These are phyloP conservation scores for Chiroxiphia lanceolata DNA, from an alignment of 2,797 vertebrate genomes.

Conservation along the genomic window DNA sequence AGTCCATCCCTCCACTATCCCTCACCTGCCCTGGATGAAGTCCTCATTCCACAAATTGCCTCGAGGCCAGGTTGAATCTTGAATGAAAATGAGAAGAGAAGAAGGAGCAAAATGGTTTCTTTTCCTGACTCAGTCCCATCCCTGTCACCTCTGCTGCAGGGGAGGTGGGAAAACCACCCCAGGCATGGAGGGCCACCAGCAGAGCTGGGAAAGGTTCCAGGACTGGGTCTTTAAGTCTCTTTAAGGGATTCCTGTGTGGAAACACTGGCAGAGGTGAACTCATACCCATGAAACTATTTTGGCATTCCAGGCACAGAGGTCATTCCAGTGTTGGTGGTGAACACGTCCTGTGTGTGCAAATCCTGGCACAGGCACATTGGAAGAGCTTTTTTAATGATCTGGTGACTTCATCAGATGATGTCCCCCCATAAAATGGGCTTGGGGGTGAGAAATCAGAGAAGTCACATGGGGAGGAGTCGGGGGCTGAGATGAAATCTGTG, in stretches of 20 bases:
- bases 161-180: neutral
- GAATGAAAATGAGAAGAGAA: neutral
- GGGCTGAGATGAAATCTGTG: neutral
- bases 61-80: neutral
- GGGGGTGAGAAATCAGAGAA: neutral
- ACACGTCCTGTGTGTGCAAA: neutral
- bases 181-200: neutral
- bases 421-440: neutral
- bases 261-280: neutral
- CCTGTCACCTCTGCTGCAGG: neutral
- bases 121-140: neutral
- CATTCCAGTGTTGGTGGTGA: neutral
- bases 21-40: neutral
- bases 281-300: neutral
- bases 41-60: neutral
- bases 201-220: neutral
- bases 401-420: neutral
- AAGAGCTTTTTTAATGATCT: neutral
- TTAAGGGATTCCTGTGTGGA: neutral
- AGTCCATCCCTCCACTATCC: neutral
- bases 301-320: neutral
- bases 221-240: neutral
- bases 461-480: neutral
- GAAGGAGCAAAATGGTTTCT: neutral
- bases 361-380: neutral